Percentiles rank a stretch among this genome's conserved stretches.
phyloP scores from a whole-genome alignment of 2,888 invertebrate genomes.

The Drosophila parthenogenetica region DNA sequence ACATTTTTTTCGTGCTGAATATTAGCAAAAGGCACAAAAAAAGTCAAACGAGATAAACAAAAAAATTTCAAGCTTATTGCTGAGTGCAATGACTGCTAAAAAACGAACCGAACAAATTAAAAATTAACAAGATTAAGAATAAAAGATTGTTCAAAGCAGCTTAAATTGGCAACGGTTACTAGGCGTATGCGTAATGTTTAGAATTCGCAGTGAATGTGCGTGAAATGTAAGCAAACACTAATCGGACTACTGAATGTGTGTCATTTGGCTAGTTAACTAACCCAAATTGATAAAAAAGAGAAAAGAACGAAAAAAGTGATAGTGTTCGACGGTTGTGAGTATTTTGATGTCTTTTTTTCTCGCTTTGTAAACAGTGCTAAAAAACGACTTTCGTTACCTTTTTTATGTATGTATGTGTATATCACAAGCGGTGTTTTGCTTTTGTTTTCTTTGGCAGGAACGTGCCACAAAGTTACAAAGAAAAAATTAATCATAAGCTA shows the following conservation, averaged over 20 bases:
- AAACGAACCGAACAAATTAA: conserved; percentile 39
- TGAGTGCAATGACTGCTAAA: conserved; percentile 73
- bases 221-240: conserved; percentile 20
- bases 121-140: conserved; percentile 13
- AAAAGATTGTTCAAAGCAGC: too few relatives aligned
- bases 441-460: conserved; percentile 58
- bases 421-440: conserved; percentile 34
- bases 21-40: conserved; percentile 58
- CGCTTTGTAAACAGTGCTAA: conserved; percentile 38
- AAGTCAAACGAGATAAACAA: conserved; percentile 20
- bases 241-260: conserved; percentile 35
- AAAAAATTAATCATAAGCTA: conserved; percentile 5
- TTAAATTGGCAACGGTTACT: not conserved
- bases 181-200: conserved; percentile 44
- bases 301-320: conserved; percentile 52
- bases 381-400: conserved; percentile 60
- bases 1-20: conserved; percentile 54
- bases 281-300: conserved; percentile 43
- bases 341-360: conserved; percentile 45
- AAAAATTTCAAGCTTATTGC: conserved; percentile 49
- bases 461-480: conserved; percentile 47
- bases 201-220: conserved; percentile 15
- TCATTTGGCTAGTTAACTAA: conserved; percentile 32
- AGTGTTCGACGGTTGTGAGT: conserved; percentile 48
- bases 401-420: conserved; percentile 15